Evolutionary conservation across 30 jellyfish, hydroid and myxozoan species (phyloP).

Genomic region (Rhopilema esculentum): DNA sequence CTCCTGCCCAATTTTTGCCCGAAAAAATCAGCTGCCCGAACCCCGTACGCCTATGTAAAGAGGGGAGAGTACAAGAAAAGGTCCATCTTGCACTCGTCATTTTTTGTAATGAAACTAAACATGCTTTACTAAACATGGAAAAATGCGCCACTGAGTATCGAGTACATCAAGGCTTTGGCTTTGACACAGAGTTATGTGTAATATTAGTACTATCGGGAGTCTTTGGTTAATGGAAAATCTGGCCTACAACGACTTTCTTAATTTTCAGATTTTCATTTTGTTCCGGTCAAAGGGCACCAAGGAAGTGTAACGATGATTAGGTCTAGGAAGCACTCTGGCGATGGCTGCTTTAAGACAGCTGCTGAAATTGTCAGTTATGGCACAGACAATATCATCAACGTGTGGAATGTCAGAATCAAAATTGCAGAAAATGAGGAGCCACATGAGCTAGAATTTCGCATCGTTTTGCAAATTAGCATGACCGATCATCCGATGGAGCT

Average conservation of each 20-base stretch:
- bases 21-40: no score
- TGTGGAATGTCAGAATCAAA: slow-evolving; percentile 14
- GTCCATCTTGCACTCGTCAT: no score
- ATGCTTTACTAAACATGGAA: no score
- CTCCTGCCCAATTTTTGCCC: no score
- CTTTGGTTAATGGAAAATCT: neutral
- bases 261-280: slow-evolving; percentile 18
- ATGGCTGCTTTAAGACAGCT: neutral
- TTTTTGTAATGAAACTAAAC: no score
- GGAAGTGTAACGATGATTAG: slow-evolving; percentile 35
- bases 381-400: slow-evolving; percentile 34
- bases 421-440: neutral
- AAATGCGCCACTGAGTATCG: no score
- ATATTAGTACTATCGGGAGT: neutral
- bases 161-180: no score
- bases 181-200: no score
- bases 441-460: neutral
- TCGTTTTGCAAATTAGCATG: slow-evolving; percentile 31
- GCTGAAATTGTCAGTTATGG: slow-evolving; percentile 59
- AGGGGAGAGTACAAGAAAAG: no score
- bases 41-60: no score
- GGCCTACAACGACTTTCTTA: neutral
- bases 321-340: slow-evolving; percentile 21
- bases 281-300: slow-evolving; percentile 56
- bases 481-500: neutral